Evolutionary conservation across 2,113 vertebrate genomes (phyloP).

Genomic region (Stegostoma tigrinum): DNA sequence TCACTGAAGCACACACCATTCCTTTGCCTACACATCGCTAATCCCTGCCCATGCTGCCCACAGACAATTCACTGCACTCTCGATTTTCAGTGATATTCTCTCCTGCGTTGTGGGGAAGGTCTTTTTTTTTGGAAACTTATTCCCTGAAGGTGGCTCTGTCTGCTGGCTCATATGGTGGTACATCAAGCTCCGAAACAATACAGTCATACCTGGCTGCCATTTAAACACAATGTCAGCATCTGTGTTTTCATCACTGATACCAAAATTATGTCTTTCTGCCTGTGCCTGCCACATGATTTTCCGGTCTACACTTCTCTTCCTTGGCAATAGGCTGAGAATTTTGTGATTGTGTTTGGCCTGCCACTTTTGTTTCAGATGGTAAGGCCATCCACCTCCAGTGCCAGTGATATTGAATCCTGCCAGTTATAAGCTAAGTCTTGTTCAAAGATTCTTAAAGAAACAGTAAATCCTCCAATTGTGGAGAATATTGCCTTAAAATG

Average conservation of each 20-base stretch:
- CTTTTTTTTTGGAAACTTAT: neutral
- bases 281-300: neutral
- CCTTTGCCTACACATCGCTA: too few species aligned
- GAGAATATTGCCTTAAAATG: neutral
- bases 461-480: neutral
- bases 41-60: too few species aligned
- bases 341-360: neutral
- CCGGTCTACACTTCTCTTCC: neutral
- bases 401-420: too few species aligned
- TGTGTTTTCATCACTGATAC: neutral
- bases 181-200: neutral
- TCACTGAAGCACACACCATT: too few species aligned
- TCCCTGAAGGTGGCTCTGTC: neutral
- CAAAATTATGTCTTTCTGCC: neutral
- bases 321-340: neutral
- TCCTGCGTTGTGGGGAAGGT: too few species aligned
- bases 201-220: neutral
- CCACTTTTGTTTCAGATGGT: neutral
- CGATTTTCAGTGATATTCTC: too few species aligned
- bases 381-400: neutral
- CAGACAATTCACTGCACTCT: too few species aligned
- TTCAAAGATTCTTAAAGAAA: neutral
- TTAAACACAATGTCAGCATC: too few species aligned
- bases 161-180: neutral
- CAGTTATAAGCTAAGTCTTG: neutral